phyloP scores from a whole-genome alignment of 2,113 vertebrate genomes.

The Apodemus speciosus region DNA sequence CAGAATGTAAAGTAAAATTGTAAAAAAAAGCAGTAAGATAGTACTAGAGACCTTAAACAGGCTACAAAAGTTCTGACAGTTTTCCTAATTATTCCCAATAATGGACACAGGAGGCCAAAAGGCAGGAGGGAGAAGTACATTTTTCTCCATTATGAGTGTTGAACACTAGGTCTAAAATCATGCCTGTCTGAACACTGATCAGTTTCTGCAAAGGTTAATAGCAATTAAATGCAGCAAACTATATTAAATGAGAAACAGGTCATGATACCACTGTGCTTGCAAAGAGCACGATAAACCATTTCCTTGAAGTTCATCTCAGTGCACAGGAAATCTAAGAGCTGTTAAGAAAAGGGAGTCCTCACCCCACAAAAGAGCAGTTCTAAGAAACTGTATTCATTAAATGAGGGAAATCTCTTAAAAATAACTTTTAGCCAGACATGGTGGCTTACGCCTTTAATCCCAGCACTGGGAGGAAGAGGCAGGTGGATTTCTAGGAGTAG shows the following conservation, averaged over 20 bases:
- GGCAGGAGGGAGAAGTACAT: constrained; percentile 85
- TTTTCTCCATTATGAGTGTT: constrained; percentile 88
- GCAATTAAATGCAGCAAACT: constrained; percentile 93
- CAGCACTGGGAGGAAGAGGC: not conserved
- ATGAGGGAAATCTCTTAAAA: constrained; percentile 64
- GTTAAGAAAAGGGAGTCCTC: constrained; percentile 35
- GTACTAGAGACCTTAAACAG: constrained; percentile 81
- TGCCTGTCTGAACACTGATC: constrained; percentile 91
- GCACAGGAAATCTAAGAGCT: constrained; percentile 42
- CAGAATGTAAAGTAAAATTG: constrained; percentile 86
- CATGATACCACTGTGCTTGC: constrained; percentile 88
- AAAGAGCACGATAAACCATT: constrained; percentile 87
- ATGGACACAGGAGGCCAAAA: constrained; percentile 87
- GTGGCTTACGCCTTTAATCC: not conserved
- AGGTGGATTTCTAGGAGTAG: not conserved
- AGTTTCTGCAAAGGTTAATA: constrained; percentile 93
- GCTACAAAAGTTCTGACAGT: constrained; percentile 87
- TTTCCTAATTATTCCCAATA: constrained; percentile 90
- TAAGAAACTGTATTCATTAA: constrained; percentile 60
- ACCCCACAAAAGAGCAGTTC: not conserved
- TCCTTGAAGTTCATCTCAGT: constrained; percentile 81
- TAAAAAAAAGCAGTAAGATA: constrained; percentile 81
- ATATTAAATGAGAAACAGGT: constrained; percentile 90
- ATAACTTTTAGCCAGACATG: constrained; percentile 6
- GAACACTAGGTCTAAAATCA: constrained; percentile 89